Evolutionary conservation across 2,797 vertebrate species (phyloP), one percentile per base, ranked within the genome.

Genomic region (Phalloptychus januarius): DNA sequence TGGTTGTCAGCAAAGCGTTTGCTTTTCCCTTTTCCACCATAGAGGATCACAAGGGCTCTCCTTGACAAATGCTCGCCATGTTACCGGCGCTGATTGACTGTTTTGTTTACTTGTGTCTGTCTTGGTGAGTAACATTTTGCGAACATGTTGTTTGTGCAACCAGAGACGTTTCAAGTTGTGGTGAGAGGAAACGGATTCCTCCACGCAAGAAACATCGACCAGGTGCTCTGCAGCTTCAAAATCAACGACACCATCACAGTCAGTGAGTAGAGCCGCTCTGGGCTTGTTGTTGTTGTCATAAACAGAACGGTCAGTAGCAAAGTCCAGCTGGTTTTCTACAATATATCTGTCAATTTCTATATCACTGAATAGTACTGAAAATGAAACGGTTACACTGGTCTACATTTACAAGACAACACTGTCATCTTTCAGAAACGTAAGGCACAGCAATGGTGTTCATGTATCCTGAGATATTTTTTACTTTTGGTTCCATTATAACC

Each of bases 221-320:
- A 98, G 88, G 96, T 99, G 11, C 91, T 97, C 83, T 99, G 98
- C 95, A 98, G 97, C 94, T 98, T 99, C 92, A 97, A 95, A 88
- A 93, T 98, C 91, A 97, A 96, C 3, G 95, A 97, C 42, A 97
- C 94, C 33, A 40, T 94, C 1, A 96, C 95, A 2, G 79, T 97
- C 87, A 93, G 94, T 95, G 79, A 94, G 94, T 92, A 67, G 13
- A 78, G 1, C 15, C 4, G 7, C 42, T 28, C 31, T 13, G n/a
- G 7, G 1, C 2, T 5, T 40, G 15, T 61, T 54, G 10, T 7
- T 16, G 6, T 61, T 33, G 13, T 16, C 38, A 23, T 20, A 11
- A 38, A 40, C 20, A 67, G 2, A 38, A 23, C 8, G 0, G 18
- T 38, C 63, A 40, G 23, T 67, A 40, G 40, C 20, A 12, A 5